Conservation (phyloP, 1,140 invertebrate genomes). For the Anthonomus grandis region DNA sequence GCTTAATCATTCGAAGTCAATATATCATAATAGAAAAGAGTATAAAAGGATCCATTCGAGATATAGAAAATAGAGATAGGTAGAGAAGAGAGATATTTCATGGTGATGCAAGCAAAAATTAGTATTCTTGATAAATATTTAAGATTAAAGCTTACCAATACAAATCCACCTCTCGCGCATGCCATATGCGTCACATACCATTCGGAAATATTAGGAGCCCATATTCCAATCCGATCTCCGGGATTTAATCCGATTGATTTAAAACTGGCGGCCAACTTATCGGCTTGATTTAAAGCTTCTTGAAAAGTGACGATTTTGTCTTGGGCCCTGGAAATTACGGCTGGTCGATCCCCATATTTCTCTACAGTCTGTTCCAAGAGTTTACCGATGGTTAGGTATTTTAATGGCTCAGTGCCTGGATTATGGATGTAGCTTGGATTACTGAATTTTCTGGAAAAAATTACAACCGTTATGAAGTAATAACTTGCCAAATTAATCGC, state of each 20-base stretch:
- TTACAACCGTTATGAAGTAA: too few relatives aligned
- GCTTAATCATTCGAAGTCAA: too few relatives aligned
- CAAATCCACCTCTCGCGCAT: slow-evolving; percentile 74
- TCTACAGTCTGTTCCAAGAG: slow-evolving; percentile 56
- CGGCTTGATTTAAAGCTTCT: slow-evolving; percentile 63
- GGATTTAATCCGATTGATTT: slow-evolving; percentile 68
- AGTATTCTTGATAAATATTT: not conserved
- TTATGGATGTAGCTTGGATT: slow-evolving; percentile 51
- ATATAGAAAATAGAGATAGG: not conserved
- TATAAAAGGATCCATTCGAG: too few relatives aligned
- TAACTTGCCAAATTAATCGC: too few relatives aligned
- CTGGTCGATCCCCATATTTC: slow-evolving; percentile 57
- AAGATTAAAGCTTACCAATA: slow-evolving; percentile 57
- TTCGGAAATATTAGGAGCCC: slow-evolving; percentile 79
- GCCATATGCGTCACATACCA: slow-evolving; percentile 80
- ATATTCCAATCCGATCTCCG: slow-evolving; percentile 84
- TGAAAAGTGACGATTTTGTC: slow-evolving; percentile 59
- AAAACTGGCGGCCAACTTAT: slow-evolving; percentile 78
- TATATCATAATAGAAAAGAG: too few relatives aligned
- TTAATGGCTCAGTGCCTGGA: slow-evolving; percentile 55
- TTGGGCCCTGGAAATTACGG: slow-evolving; percentile 61
- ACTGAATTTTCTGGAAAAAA: slow-evolving; percentile 4
- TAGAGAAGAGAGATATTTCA: not conserved
- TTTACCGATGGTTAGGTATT: slow-evolving; percentile 59
- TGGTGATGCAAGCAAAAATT: not conserved